Evolutionary conservation across 2,797 vertebrate genomes (phyloP).

Genomic region (Cynodonichthys magdalenae): DNA sequence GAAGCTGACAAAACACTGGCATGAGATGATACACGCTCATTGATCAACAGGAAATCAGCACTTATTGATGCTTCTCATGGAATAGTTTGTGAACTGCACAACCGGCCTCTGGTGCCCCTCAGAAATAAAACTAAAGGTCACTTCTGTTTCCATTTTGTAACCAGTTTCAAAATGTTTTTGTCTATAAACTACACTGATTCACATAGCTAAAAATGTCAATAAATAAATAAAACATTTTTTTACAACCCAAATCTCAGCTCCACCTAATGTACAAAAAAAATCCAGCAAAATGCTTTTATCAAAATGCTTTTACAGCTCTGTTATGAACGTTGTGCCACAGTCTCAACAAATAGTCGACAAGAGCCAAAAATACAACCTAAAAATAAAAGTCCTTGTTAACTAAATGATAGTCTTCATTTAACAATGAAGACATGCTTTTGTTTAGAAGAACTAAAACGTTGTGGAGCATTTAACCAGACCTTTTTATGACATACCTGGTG

Average conservation of each 20-base stretch:
- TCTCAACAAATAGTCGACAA: not conserved
- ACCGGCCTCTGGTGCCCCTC: slow-evolving; percentile 17
- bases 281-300: no score
- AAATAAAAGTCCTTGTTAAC: not conserved
- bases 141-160: not conserved
- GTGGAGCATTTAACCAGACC: not conserved
- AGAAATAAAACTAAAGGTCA: slow-evolving; percentile 18
- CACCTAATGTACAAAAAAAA: no score
- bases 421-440: not conserved
- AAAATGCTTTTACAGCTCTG: not conserved
- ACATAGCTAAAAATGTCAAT: not conserved
- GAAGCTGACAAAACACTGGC: slow-evolving; percentile 22
- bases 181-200: no score
- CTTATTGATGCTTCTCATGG: slow-evolving; percentile 44
- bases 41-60: slow-evolving; percentile 37
- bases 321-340: not conserved
- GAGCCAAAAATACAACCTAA: not conserved
- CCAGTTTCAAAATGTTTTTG: not conserved
- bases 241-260: no score
- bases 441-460: not conserved
- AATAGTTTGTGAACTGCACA: slow-evolving; percentile 43
- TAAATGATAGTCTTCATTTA: not conserved
- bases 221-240: no score
- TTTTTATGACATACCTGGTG: slow-evolving; percentile 4
- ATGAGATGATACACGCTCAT: slow-evolving; percentile 33